Percentiles rank a stretch among this genome's conserved stretches.
Conservation (phyloP, 1,140 invertebrate genomes). For the Brachionus plicatilis region DNA sequence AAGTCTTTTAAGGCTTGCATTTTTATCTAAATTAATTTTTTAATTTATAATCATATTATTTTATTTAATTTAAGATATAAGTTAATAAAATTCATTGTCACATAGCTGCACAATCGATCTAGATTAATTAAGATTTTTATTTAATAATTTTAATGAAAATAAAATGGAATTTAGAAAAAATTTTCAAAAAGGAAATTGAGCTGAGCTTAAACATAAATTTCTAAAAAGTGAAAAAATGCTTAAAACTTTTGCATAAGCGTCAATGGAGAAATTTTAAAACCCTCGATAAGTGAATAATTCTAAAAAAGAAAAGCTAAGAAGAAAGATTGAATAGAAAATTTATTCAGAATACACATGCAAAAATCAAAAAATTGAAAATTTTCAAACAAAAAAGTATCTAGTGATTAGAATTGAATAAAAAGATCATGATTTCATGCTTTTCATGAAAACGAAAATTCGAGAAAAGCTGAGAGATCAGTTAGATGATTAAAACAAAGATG, state of each 20-base stretch:
- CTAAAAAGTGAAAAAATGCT: background rate
- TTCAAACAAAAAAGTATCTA: background rate
- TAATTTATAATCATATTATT: background rate
- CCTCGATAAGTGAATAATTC: background rate
- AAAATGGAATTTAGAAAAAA: no score
- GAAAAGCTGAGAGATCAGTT: background rate
- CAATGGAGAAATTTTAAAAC: background rate
- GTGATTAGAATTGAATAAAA: background rate
- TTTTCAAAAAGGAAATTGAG: background rate
- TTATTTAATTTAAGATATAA: background rate
- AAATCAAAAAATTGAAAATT: background rate
- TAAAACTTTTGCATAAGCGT: background rate
- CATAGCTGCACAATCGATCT: no score
- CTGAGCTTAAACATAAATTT: background rate
- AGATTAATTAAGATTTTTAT: background rate
- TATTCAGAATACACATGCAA: background rate
- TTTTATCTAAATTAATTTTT: background rate
- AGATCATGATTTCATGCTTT: background rate
- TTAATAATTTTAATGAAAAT: background rate
- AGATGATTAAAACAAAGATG: background rate
- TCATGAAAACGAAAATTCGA: constrained; percentile 2
- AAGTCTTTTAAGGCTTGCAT: background rate
- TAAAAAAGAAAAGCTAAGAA: background rate
- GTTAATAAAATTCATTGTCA: no score
- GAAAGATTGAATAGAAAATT: background rate